These are phyloP conservation scores for Cordylochernes scorpioides DNA, from an alignment of 2,888 invertebrate species.

Conservation along the genomic window DNA sequence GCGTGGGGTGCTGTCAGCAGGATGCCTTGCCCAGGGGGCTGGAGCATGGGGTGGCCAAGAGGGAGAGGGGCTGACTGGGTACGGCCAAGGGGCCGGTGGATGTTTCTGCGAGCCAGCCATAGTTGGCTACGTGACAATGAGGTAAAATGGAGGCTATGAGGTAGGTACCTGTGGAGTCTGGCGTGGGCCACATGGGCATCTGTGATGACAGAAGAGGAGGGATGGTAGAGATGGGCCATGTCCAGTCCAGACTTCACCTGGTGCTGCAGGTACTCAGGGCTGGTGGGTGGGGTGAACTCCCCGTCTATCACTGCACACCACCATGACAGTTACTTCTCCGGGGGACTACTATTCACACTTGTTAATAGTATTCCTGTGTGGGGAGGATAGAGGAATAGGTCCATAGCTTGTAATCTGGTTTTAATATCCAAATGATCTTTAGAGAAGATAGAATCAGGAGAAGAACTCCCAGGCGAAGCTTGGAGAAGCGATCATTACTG, in stretches of 20 bases:
- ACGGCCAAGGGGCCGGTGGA: constrained; percentile 55
- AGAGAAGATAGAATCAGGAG: too few species aligned
- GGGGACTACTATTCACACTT: not conserved
- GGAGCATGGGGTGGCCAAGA: constrained; percentile 58
- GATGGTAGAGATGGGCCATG: constrained; percentile 20
- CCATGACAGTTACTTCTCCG: not conserved
- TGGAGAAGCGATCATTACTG: too few species aligned
- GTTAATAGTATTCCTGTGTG: too few species aligned
- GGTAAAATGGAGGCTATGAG: too few species aligned
- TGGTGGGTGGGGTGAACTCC: constrained; percentile 25
- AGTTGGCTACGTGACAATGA: too few species aligned
- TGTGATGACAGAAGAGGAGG: constrained; percentile 20
- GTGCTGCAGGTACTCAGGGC: constrained; percentile 27
- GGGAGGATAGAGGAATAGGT: too few species aligned
- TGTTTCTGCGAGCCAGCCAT: constrained; percentile 19
- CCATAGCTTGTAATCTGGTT: too few species aligned
- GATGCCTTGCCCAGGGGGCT: too few species aligned
- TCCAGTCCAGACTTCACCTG: constrained; percentile 31
- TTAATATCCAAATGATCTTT: too few species aligned
- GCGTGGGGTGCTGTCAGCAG: too few species aligned
- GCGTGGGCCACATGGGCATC: constrained; percentile 37
- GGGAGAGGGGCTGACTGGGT: constrained; percentile 81
- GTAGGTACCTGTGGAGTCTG: constrained; percentile 28
- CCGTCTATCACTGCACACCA: constrained; percentile 23
- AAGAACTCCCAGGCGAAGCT: too few species aligned